Conservation (phyloP, 2,888 invertebrate genomes). For the Cremastinae sp. region DNA sequence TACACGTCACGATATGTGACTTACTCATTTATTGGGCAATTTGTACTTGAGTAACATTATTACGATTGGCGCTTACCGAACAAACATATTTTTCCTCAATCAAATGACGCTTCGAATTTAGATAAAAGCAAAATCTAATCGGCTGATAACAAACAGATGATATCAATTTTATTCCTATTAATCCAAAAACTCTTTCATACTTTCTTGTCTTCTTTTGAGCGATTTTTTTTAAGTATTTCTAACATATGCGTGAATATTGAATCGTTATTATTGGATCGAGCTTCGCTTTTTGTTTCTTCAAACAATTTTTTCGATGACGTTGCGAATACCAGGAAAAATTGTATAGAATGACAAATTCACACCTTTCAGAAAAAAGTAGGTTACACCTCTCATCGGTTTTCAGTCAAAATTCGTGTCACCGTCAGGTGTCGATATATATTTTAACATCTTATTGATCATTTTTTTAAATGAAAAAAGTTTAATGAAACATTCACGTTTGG, state of each 20-base stretch:
- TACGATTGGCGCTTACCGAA: conserved; percentile 5
- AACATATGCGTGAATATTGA: conserved; percentile 3
- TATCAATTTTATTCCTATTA: background rate
- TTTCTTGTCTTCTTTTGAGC: background rate
- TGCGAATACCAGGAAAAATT: conserved; percentile 50
- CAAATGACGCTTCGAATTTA: background rate
- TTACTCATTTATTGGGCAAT: conserved; percentile 19
- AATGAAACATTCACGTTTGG: too few species aligned
- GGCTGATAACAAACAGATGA: background rate
- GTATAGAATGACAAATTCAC: conserved; percentile 15
- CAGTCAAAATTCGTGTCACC: conserved; percentile 30
- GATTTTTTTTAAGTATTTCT: background rate
- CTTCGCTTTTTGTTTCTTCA: conserved; percentile 33
- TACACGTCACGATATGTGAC: conserved; percentile 22
- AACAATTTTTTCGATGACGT: conserved; percentile 51
- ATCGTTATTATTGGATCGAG: background rate
- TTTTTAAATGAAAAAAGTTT: too few species aligned
- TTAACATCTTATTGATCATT: too few species aligned
- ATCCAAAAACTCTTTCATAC: too few species aligned
- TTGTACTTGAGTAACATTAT: conserved; percentile 10
- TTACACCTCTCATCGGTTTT: conserved; percentile 41
- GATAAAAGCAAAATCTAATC: too few species aligned
- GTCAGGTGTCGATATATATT: background rate
- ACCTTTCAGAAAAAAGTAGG: conserved; percentile 52
- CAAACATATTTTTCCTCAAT: conserved; percentile 2